phyloP scores from a whole-genome alignment of 2,113 vertebrate species.

The Burhinus oedicnemus region DNA sequence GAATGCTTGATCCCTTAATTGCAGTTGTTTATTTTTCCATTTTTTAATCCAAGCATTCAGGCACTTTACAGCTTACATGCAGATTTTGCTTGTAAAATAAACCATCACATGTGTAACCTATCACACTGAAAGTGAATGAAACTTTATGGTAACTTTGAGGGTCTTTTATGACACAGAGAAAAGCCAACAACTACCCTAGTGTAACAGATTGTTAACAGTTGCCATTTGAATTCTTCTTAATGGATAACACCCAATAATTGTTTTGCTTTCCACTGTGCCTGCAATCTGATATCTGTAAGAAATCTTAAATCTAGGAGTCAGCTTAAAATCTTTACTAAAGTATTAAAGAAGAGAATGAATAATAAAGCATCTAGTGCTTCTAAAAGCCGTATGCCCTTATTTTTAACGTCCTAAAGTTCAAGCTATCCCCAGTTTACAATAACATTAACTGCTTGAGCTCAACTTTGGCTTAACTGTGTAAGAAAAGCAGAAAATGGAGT shows the following conservation, averaged over 20 bases:
- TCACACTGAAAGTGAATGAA: slow-evolving; percentile 46
- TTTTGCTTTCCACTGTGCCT: slow-evolving; percentile 49
- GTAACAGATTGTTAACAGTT: slow-evolving; percentile 55
- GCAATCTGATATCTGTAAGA: slow-evolving; percentile 10
- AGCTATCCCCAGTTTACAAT: slow-evolving; percentile 13
- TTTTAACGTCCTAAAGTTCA: slow-evolving; percentile 47
- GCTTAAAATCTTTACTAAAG: slow-evolving; percentile 38
- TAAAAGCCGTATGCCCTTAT: slow-evolving; percentile 14
- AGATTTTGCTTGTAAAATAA: slow-evolving; percentile 62
- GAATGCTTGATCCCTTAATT: slow-evolving; percentile 30
- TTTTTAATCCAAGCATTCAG: slow-evolving; percentile 5
- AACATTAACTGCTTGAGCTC: not conserved
- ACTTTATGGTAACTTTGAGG: slow-evolving; percentile 48
- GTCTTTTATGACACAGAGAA: slow-evolving; percentile 38
- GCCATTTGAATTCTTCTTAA: slow-evolving; percentile 58
- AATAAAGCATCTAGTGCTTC: slow-evolving; percentile 57
- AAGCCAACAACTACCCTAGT: slow-evolving; percentile 1
- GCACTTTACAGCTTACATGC: slow-evolving; percentile 33
- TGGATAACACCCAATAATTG: slow-evolving; percentile 58
- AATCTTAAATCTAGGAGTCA: slow-evolving; percentile 34
- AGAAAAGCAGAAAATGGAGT: not conserved
- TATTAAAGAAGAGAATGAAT: slow-evolving; percentile 23
- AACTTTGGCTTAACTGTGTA: not conserved
- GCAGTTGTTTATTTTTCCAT: slow-evolving; percentile 36
- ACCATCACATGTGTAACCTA: slow-evolving; percentile 41